Conservation (phyloP, 2,797 vertebrate species). For the Enteromius argenteus region DNA sequence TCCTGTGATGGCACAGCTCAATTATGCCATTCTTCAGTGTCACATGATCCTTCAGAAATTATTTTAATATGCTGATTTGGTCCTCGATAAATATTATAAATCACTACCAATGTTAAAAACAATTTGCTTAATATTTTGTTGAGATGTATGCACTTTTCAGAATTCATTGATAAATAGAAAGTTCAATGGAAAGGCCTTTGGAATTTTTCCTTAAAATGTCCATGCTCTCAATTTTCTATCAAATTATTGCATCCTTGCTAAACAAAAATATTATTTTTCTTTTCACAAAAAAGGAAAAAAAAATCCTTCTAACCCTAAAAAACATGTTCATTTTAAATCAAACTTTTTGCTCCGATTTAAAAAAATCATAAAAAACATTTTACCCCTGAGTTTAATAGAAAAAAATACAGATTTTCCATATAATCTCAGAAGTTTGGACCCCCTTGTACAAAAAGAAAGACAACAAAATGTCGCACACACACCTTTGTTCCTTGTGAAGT, state of each 20-base stretch:
- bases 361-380: neutral
- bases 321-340: neutral
- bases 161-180: neutral
- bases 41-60: neutral
- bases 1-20: neutral
- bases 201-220: neutral
- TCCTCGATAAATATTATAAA: neutral
- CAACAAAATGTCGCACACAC: neutral
- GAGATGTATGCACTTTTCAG: neutral
- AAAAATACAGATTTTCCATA: neutral
- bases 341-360: neutral
- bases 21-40: neutral
- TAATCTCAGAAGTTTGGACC: neutral
- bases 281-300: neutral
- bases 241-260: too few species aligned
- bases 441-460: neutral
- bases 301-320: neutral
- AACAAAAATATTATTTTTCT: neutral
- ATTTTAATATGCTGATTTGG: neutral
- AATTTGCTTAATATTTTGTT: neutral
- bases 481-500: slow-evolving; percentile 94
- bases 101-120: neutral
- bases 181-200: neutral
- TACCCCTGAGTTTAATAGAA: neutral
- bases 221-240: neutral